These are phyloP conservation scores for Masticophis lateralis DNA, from an alignment of 2,797 vertebrate genomes.

Conservation along the genomic window DNA sequence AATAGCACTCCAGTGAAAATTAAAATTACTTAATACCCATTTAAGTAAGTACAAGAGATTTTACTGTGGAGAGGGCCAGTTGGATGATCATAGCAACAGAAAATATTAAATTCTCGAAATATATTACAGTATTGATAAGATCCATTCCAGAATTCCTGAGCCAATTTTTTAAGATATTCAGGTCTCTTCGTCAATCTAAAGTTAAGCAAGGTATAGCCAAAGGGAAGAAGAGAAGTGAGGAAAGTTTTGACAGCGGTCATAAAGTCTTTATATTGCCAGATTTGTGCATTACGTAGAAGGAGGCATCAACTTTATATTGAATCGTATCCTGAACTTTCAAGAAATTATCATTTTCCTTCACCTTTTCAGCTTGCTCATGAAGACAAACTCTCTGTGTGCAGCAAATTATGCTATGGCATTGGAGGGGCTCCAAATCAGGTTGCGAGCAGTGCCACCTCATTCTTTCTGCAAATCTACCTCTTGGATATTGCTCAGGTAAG, in stretches of 20 bases:
- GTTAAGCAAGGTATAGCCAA: neutral
- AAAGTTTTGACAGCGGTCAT: neutral
- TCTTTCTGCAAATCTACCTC: constrained; percentile 96
- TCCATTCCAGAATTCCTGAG: neutral
- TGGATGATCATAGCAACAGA: neutral
- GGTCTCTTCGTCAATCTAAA: neutral
- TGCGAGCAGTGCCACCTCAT: constrained; percentile 87
- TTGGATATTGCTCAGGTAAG: constrained; percentile 91
- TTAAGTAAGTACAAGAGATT: neutral
- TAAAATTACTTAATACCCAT: neutral
- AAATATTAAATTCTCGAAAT: neutral
- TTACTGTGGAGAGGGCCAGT: neutral
- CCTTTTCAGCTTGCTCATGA: constrained; percentile 62
- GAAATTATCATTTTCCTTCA: constrained; percentile 14
- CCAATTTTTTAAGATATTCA: neutral
- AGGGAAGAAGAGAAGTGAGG: neutral
- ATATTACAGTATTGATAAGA: neutral
- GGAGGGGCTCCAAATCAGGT: constrained; percentile 92
- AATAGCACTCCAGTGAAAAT: neutral
- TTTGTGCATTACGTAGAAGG: neutral
- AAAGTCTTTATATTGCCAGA: neutral
- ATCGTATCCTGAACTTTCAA: neutral
- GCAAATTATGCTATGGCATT: constrained; percentile 91
- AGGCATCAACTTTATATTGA: neutral
- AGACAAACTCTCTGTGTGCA: constrained; percentile 77